These are phyloP conservation scores for Pseudococcus viburni DNA, from an alignment of 2,888 invertebrate species.

Conservation along the genomic window DNA sequence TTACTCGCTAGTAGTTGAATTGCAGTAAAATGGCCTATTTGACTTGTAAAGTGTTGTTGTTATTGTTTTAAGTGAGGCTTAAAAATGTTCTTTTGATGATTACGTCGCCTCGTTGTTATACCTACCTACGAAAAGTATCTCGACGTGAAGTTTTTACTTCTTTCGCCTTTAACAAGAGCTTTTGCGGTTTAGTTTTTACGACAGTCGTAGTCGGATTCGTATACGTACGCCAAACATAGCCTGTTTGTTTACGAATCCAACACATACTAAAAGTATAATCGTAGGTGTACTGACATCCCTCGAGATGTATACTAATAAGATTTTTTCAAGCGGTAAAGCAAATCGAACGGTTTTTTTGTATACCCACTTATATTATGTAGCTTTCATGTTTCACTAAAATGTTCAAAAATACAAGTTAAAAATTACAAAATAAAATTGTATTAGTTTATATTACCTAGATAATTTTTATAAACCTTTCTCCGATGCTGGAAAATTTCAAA, in stretches of 20 bases:
- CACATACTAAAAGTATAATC: neutral
- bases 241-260: neutral
- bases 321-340: neutral
- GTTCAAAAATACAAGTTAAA: too few species aligned
- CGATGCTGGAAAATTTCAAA: too few species aligned
- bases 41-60: slow-evolving; percentile 31
- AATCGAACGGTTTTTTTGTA: too few species aligned
- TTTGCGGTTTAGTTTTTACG: slow-evolving; percentile 14
- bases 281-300: slow-evolving; percentile 6
- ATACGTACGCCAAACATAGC: neutral
- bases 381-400: too few species aligned
- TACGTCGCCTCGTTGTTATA: neutral
- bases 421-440: too few species aligned
- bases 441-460: too few species aligned
- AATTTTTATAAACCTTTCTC: too few species aligned
- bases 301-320: neutral
- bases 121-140: neutral
- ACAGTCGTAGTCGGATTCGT: neutral
- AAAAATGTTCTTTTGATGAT: slow-evolving; percentile 22
- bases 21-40: neutral
- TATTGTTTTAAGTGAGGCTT: slow-evolving; percentile 12
- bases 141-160: neutral
- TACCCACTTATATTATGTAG: too few species aligned
- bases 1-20: neutral
- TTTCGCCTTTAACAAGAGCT: neutral